Base-by-base conservation (phyloP, 2,113 vertebrate genomes). In the Cygnus atratus region DNA sequence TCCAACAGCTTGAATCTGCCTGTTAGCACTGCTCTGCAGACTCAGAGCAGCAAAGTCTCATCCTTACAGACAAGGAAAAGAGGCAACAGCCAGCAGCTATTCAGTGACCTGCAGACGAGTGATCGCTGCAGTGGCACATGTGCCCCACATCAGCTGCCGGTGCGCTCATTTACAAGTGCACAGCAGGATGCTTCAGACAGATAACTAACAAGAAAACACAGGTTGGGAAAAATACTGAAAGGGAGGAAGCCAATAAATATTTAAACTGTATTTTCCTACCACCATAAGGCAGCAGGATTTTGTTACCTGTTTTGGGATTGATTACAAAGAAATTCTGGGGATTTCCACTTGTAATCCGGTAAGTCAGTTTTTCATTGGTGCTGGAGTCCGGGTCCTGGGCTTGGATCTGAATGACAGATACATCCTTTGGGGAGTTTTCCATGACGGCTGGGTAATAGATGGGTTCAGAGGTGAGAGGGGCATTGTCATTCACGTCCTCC, bases 311-410 rank as follows among this genome's bases (percentile, higher is more conserved):
- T 95, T 98, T 99, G 37, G 98, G 58, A 92, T 99, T 99, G 97
- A 99, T 99, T 75, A 97, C 98, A 66, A 99, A 99, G 97, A 99
- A 99, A 93, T 99, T 99, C 98, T 99, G 99, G 13, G 99, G 99
- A 95, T 99, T 99, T 79, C 99, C 99, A 57, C 99, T 99, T 87
- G 99, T 98, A 95, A 99, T 99, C 83, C 98, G 97, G 96, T 99
- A 99, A 39, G 88, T 98, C 92, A 99, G 97, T 48, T 97, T 98
- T 44, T 98, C 99, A 50, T 97, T 92, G 29, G 97, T 97, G 35
- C 94, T 98, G 33, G 98, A 98, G 63, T 99, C 99, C 2, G 99
- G 99, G 95, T 99, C 99, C 92, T 99, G 98, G 24, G 99, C 99
- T 74, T 99, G 98, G 83, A 99, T 99, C 96, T 99, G 99, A 96